These are phyloP conservation scores for Stegodyphus mimosarum DNA, from an alignment of 1,140 invertebrate genomes.

Conservation along the genomic window DNA sequence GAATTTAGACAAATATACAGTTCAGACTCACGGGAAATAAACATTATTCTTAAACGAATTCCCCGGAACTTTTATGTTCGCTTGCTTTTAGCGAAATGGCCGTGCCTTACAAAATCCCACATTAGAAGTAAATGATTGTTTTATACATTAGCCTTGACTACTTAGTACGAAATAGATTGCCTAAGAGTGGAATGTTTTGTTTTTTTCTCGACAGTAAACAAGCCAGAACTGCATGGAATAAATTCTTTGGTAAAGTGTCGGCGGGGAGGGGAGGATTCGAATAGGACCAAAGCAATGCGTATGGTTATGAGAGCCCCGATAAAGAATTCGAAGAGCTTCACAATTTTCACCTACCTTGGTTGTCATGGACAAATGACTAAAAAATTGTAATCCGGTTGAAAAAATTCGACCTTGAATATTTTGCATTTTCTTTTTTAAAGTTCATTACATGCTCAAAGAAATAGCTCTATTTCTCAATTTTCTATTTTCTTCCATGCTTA, in stretches of 20 bases:
- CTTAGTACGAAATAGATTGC: slow-evolving; percentile 58
- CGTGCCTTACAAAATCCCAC: slow-evolving; percentile 46
- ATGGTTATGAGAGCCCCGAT: not conserved
- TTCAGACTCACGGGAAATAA: slow-evolving; percentile 56
- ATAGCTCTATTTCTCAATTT: too few relatives aligned
- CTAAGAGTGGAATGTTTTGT: slow-evolving; percentile 38
- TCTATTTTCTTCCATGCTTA: too few relatives aligned
- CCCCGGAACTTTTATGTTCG: slow-evolving; percentile 56
- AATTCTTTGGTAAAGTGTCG: slow-evolving; percentile 10
- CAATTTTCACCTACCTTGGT: not conserved
- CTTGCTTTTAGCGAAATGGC: slow-evolving; percentile 60
- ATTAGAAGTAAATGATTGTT: slow-evolving; percentile 61
- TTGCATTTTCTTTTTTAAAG: too few relatives aligned
- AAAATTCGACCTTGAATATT: not conserved
- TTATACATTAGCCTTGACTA: slow-evolving; percentile 61
- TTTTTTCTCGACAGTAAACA: not conserved
- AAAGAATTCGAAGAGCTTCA: not conserved
- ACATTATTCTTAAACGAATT: slow-evolving; percentile 60
- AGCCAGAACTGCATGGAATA: slow-evolving; percentile 38
- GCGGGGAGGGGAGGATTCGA: not conserved
- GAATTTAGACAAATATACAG: slow-evolving; percentile 59
- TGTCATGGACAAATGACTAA: not conserved
- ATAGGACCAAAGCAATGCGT: not conserved
- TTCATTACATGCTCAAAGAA: too few relatives aligned
- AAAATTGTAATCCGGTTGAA: not conserved